A percentile compares a stretch with the other conserved stretches of the same genome.
phyloP scores from a whole-genome alignment of 2,113 vertebrate genomes.

The Pterocles burchelli region DNA sequence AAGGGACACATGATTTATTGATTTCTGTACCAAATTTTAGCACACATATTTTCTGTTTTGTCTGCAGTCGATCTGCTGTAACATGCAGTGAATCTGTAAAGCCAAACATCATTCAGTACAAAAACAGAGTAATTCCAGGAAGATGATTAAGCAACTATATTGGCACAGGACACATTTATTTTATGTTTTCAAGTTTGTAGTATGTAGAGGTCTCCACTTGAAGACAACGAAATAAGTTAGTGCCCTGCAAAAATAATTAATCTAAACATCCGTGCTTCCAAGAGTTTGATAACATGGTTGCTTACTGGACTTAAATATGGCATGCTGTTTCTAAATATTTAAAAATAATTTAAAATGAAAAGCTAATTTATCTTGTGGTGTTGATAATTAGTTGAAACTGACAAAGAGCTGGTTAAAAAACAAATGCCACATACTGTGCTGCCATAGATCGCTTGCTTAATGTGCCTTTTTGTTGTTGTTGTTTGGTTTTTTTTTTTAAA shows the following conservation, averaged over 20 bases:
- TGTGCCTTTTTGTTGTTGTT: not conserved
- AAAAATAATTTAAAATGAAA: not conserved
- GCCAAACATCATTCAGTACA: not conserved
- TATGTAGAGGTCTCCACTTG: not conserved
- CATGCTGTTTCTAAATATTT: not conserved
- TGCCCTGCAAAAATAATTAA: not conserved
- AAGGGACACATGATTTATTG: conserved; percentile 52
- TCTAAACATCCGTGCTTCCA: not conserved
- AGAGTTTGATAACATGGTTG: not conserved
- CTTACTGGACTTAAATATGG: not conserved
- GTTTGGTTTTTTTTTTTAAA: too few relatives aligned
- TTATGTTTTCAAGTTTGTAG: not conserved
- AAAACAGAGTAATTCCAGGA: not conserved
- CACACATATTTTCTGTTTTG: not conserved
- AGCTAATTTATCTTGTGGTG: not conserved
- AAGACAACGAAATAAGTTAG: not conserved
- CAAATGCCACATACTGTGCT: not conserved
- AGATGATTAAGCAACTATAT: not conserved
- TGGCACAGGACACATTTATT: not conserved
- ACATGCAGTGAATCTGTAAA: not conserved
- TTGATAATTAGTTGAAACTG: not conserved
- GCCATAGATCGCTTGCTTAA: not conserved
- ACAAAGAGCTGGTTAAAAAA: not conserved
- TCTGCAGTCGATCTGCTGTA: not conserved
- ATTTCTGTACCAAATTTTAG: conserved; percentile 43